phyloP scores from a whole-genome alignment of 2,888 invertebrate genomes.

The Falcaria lacertinaria region DNA sequence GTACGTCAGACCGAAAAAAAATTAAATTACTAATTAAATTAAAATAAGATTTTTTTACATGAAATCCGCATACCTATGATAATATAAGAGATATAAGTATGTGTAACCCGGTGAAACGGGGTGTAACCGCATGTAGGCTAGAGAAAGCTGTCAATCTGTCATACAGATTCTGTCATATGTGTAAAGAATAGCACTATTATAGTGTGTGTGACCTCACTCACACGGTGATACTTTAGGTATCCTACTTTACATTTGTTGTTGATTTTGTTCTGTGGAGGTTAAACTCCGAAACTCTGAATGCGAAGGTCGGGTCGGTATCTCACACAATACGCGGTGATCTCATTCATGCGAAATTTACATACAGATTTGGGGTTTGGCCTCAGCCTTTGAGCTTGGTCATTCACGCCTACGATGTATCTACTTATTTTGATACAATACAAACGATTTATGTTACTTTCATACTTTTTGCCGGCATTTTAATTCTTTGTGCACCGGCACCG shows the following conservation, averaged over 20 bases:
- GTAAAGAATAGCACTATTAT: too few relatives aligned
- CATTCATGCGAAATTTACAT: slow-evolving; percentile 56
- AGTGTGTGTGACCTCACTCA: not conserved
- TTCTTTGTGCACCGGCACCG: too few relatives aligned
- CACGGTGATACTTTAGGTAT: not conserved
- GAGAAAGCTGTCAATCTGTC: not conserved
- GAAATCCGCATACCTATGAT: too few relatives aligned
- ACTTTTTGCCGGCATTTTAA: too few relatives aligned
- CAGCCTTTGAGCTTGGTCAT: slow-evolving; percentile 28
- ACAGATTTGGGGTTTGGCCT: slow-evolving; percentile 51
- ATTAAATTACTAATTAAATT: too few relatives aligned
- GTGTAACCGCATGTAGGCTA: too few relatives aligned
- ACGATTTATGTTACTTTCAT: too few relatives aligned
- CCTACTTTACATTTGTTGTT: not conserved
- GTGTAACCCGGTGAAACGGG: too few relatives aligned
- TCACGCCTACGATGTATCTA: slow-evolving; percentile 34
- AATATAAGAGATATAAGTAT: too few relatives aligned
- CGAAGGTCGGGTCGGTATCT: slow-evolving; percentile 9
- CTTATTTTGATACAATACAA: slow-evolving; percentile 4
- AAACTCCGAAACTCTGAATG: slow-evolving; percentile 1
- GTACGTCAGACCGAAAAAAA: too few relatives aligned
- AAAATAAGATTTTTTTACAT: too few relatives aligned
- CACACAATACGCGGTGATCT: slow-evolving; percentile 40
- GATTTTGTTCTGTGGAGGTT: not conserved
- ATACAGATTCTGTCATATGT: too few relatives aligned